Conservation (phyloP, 2,888 invertebrate genomes). For the Plagodis dolabraria region DNA sequence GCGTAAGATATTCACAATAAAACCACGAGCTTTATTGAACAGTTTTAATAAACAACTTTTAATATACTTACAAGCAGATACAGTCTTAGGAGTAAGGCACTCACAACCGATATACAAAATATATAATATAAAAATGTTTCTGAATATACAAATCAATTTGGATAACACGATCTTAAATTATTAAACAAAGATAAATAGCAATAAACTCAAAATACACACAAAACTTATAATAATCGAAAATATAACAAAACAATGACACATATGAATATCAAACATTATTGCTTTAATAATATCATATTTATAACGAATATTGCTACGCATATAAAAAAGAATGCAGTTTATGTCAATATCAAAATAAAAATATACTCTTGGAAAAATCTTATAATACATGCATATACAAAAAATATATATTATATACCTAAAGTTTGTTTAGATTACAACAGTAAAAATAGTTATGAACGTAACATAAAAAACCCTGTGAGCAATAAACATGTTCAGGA, state of each 20-base stretch:
- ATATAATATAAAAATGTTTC: conserved; percentile 10
- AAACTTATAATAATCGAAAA: conserved; percentile 16
- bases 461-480: too few relatives aligned
- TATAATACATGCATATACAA: too few relatives aligned
- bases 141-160: conserved; percentile 16
- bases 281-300: conserved; percentile 12
- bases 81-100: conserved; percentile 67
- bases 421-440: too few relatives aligned
- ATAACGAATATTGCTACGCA: background rate
- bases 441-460: too few relatives aligned
- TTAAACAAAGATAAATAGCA: conserved; percentile 13
- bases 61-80: conserved; percentile 51
- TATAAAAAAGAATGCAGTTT: too few relatives aligned
- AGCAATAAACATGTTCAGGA: too few relatives aligned
- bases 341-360: too few relatives aligned
- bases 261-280: conserved; percentile 21
- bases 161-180: conserved; percentile 1
- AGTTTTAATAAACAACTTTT: conserved; percentile 62
- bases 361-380: too few relatives aligned
- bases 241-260: conserved; percentile 32
- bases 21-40: conserved; percentile 3
- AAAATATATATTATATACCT: too few relatives aligned
- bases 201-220: conserved; percentile 22
- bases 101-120: conserved; percentile 55
- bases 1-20: background rate